Base-by-base conservation (phyloP, 2,113 vertebrate species). In the Ophiodon elongatus region DNA sequence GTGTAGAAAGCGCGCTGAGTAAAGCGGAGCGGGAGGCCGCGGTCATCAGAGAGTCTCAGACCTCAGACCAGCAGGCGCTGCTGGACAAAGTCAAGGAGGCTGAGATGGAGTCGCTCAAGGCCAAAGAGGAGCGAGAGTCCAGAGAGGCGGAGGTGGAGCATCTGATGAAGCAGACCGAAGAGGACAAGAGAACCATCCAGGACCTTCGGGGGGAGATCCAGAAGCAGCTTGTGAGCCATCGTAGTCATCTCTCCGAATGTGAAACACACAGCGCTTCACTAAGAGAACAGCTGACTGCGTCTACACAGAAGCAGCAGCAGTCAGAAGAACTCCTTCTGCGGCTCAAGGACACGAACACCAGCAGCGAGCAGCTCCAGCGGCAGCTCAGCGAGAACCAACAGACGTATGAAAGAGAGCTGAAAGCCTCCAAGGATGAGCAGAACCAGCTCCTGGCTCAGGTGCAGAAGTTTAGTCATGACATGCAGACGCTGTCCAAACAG, bases 21-120 rank as follows among this genome's bases (percentile, higher is more conserved):
- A 97, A 96, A 80, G 93, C 94, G 3, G 94, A 97, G 65, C 94
- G 92, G 52, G 96, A 97, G 82, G 82, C 88, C 41, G 68, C 52
- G 47, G 85, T 97, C 8, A 81, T 96, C 37, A 93, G 92, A 92
- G 96, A 96, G 72, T 94, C 96, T 0, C 96, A 97, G 88, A 96
- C 75, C 63, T 94, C 95, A 27, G 97, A 97, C 73, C 91, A 96
- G 70, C 95, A 92, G 63, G 79, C 88, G 52, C 89, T 96, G 79
- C 90, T 94, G 8, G 96, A 95, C 68, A 94, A 95, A 9, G 91
- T 94, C 11, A 91, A 93, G 73, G 41, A 89, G 8, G 54, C 95
- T 1, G 95, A 96, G 84, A 14, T 39, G 15, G 95, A 97, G 70
- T 27, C 97, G 25, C 83, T 86, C 19, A 93, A 90, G 41, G 60